A percentile compares a stretch with the other conserved stretches of the same genome.
phyloP scores from a whole-genome alignment of 2,113 vertebrate species.

The Rhinichthys klamathensis region DNA sequence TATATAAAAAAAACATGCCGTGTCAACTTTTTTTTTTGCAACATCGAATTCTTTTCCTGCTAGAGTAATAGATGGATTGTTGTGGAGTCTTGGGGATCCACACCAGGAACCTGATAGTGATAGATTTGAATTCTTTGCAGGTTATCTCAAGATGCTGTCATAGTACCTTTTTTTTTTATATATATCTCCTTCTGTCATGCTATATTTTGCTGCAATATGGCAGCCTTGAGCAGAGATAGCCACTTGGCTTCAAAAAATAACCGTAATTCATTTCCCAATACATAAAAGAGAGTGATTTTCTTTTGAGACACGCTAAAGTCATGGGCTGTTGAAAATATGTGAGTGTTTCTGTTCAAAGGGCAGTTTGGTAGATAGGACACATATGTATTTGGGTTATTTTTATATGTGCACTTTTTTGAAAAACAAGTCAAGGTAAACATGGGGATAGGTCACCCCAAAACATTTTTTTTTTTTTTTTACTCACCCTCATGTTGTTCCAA shows the following conservation, averaged over 20 bases:
- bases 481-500: no score
- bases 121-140: background rate
- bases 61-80: background rate
- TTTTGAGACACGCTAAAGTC: background rate
- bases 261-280: background rate
- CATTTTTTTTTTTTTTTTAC: no score
- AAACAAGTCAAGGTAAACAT: no score
- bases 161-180: background rate
- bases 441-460: no score
- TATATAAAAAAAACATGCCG: background rate
- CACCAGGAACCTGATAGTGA: background rate
- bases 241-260: slow-evolving; percentile 1
- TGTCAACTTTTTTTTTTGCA: background rate
- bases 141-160: slow-evolving; percentile 11
- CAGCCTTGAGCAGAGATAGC: slow-evolving; percentile 6
- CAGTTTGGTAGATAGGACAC: background rate
- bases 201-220: background rate
- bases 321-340: background rate
- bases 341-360: background rate
- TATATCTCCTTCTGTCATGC: slow-evolving; percentile 16
- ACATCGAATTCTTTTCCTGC: background rate
- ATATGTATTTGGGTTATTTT: background rate
- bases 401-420: no score
- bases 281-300: background rate
- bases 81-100: background rate